Evolutionary conservation across 2,888 invertebrate species (phyloP).

Genomic region (Halictus ligatus): DNA sequence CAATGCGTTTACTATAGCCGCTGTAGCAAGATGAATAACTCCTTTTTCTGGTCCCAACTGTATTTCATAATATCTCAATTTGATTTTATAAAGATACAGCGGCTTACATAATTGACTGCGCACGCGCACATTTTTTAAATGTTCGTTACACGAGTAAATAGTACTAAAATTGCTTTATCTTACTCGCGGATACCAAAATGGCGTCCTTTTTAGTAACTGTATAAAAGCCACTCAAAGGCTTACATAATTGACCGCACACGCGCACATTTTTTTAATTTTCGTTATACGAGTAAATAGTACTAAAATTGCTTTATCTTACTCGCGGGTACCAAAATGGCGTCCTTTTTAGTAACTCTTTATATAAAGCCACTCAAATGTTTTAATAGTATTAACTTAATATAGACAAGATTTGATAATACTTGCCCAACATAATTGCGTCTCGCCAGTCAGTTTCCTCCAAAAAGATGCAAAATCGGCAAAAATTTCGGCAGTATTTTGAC

Average conservation of each 20-base stretch:
- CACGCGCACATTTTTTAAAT: too few species aligned
- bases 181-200: too few species aligned
- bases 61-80: neutral
- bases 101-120: too few species aligned
- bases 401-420: slow-evolving; percentile 7
- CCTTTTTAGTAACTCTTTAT: neutral
- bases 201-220: too few species aligned
- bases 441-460: slow-evolving; percentile 93
- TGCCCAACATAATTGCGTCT: slow-evolving; percentile 97
- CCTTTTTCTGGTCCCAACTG: slow-evolving; percentile 97
- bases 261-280: too few species aligned
- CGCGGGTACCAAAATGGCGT: neutral
- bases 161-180: too few species aligned
- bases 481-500: slow-evolving; percentile 89
- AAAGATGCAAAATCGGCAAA: slow-evolving; percentile 91
- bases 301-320: too few species aligned
- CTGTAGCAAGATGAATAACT: slow-evolving; percentile 93
- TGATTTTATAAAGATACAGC: neutral
- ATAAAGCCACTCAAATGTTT: neutral
- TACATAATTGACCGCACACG: too few species aligned
- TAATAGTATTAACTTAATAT: neutral
- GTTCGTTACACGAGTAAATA: too few species aligned
- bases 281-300: too few species aligned
- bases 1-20: slow-evolving; percentile 94
- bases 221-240: neutral